Evolutionary conservation across 2,888 invertebrate genomes (phyloP).

Genomic region (Coecobrya sp.): DNA sequence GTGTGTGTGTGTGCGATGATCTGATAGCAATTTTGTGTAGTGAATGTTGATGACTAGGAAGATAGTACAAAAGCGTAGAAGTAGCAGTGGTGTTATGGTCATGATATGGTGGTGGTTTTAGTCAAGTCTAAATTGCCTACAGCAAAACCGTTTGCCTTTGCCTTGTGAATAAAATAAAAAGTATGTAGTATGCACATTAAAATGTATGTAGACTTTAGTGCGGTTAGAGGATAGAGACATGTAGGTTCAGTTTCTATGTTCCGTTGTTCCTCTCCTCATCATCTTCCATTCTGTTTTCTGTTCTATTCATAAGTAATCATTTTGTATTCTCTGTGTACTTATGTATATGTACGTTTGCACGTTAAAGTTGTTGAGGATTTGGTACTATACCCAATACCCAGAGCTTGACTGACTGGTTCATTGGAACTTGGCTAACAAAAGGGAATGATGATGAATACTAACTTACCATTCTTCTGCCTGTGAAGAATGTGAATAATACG

Average conservation of each 20-base stretch:
- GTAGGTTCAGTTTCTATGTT: conserved; percentile 30
- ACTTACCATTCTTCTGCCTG: neutral
- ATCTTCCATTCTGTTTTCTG: neutral
- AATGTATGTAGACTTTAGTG: neutral
- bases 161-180: too few species aligned
- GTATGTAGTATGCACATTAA: neutral
- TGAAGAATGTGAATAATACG: neutral
- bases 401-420: conserved; percentile 46
- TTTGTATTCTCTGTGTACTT: neutral
- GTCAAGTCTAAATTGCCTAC: conserved; percentile 28
- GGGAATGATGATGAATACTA: neutral
- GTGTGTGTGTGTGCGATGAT: conserved; percentile 25
- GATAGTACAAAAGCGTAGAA: too few species aligned
- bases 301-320: neutral
- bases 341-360: neutral
- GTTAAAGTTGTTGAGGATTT: neutral
- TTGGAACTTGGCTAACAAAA: conserved; percentile 34
- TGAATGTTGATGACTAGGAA: conserved; percentile 15
- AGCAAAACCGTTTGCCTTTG: neutral
- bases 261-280: neutral
- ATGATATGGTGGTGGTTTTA: conserved; percentile 22
- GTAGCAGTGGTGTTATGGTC: conserved; percentile 5
- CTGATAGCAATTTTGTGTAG: neutral
- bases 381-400: neutral
- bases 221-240: neutral